Base-by-base conservation (phyloP, 2,797 vertebrate species). In the Brachyrhaphis roseni region DNA sequence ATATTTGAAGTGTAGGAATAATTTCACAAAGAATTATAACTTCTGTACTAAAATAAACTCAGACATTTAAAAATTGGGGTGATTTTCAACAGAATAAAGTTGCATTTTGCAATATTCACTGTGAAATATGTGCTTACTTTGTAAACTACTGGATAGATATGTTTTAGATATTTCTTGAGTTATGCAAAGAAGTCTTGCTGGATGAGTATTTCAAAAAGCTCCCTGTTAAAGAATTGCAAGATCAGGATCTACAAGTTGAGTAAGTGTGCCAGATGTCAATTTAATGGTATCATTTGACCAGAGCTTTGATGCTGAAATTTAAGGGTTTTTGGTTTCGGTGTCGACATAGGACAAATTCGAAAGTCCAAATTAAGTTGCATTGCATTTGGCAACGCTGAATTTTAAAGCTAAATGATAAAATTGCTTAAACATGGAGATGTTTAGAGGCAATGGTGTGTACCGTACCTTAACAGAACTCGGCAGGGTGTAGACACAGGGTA, bases 381-480 rank as follows among this genome's bases (percentile, higher is more conserved):
- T 43, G 66, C 12, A 45, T 36, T 78, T 45, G 43, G 23, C 55
- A 20, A 20, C 8, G 36, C 7, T 20, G 39, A 43, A 68, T 16
- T 31, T 28, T 12, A 78, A n/a, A 70, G 20, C 13, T 3, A 81
- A 72, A 16, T 41, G 12, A 62, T 15, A 39, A 18, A 45, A 57
- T 8, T 11, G 18, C 36, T 31, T 15, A 72, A 36, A 71, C 23
- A 46, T 75, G 53, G 7, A 68, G 28, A 8, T 1, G 16, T 41
- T 39, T 68, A 53, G n/a, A 16, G 62, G 31, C 23, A 73, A 68
- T 13, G 11, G 79, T 3, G 45, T 64, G 68, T 53, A 53, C 80
- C 2, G 23, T 4, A 51, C 96, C 96, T 96, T 91, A 85, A 20
- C 80, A 85, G 79, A 57, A 75, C 64, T 6, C 57, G 88, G 41